These are phyloP conservation scores for Scaptomyza flava DNA, from an alignment of 2,888 invertebrate species.

Conservation along the genomic window DNA sequence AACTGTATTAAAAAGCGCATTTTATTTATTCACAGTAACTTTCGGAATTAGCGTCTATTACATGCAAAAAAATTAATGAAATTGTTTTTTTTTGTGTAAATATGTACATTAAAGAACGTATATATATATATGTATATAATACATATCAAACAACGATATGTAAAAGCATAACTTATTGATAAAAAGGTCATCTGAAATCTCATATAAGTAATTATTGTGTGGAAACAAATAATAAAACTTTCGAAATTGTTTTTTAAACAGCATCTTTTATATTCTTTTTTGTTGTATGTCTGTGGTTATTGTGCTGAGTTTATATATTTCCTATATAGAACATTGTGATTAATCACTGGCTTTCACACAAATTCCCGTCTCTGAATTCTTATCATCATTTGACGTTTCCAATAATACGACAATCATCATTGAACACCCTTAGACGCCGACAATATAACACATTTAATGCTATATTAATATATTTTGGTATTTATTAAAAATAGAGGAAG, in stretches of 20 bases:
- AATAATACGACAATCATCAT: no score
- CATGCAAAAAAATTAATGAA: conserved; percentile 10
- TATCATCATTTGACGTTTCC: no score
- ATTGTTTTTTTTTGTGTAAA: conserved; percentile 49
- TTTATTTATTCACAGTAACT: conserved; percentile 44
- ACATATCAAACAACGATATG: conserved; percentile 12
- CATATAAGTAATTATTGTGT: conserved; percentile 5
- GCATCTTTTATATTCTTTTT: not conserved
- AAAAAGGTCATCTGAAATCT: conserved; percentile 48
- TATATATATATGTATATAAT: conserved; percentile 20
- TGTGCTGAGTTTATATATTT: no score
- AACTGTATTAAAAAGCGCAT: conserved; percentile 49
- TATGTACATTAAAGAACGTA: conserved; percentile 61
- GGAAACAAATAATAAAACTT: no score
- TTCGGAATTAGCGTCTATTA: conserved; percentile 26
- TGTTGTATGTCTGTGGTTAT: no score
- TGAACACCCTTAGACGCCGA: no score
- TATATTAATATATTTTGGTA: no score
- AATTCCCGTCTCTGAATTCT: no score
- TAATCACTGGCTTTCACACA: no score
- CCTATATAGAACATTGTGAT: no score
- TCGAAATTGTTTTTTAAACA: not conserved
- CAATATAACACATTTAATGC: no score
- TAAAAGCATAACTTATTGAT: conserved; percentile 29
- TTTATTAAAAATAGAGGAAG: no score